Base-by-base conservation (phyloP, 2,797 vertebrate genomes). In the Gallinago stenura region DNA sequence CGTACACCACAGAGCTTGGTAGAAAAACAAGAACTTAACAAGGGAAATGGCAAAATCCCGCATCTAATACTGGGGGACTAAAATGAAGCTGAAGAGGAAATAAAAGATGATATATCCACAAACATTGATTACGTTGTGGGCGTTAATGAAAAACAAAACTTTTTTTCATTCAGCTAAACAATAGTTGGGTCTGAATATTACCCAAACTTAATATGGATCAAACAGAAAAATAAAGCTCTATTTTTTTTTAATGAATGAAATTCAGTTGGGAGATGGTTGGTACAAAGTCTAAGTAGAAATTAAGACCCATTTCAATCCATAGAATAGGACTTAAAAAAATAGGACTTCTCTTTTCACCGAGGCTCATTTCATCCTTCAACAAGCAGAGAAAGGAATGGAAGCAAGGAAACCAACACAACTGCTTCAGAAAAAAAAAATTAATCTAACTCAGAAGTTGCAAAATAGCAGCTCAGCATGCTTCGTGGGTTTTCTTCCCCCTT, bases 401-500 rank as follows among this genome's bases (percentile, higher is more conserved):
- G 41, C 58, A 25, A 87, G 21, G 41, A 94, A 93, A 70, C 21
- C 19, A 90, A 64, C 2, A 15, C 79, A 88, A 46, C 26, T 62
- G 25, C 66, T 83, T 75, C 68, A 77, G 39, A 14, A 50, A 61
- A 33, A 57, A 57, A 85, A 71, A 21, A 46, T 39, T 64, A 31
- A 15, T 60, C 20, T 31, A 87, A 69, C 41, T 3, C 4, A 8
- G 22, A 80, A 80, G 87, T 45, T 93, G 66, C 73, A 94, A 87
- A 96, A 94, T 15, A 91, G 91, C 83, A 86, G 73, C 83, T 91
- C 86, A 84, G 90, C 57, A 70, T 43, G 93, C 83, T 83, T 90
- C 0, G 9, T 95, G 86, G 91, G 64, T 45, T 96, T 91, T 93
- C 70, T 87, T 92, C 82, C 57, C 71, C 53, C 65, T 92, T 95